Evolutionary conservation across 1,140 invertebrate species (phyloP), one percentile per base, ranked within the genome.

Genomic region (Sycobia sp.): DNA sequence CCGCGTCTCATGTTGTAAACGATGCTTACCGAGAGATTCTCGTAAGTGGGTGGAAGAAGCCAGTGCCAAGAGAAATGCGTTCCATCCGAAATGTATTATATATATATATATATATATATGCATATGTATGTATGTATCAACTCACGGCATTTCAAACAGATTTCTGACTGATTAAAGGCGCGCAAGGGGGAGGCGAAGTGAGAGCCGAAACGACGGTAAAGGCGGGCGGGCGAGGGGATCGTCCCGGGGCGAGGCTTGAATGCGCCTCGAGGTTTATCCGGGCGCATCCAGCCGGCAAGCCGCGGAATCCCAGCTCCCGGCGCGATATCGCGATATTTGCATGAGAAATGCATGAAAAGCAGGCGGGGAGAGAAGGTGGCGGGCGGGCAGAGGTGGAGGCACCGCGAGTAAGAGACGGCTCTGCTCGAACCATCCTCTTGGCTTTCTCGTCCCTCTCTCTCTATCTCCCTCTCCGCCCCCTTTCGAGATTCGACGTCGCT

Each of bases 401-500:
- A 69, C 68, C 65, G 67, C 62, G 61, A 59, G 32, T 25, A 49
- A 25, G 8, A 49, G 59, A 47, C 64, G 67, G 29, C n/a, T 36
- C 5, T 20, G 0, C 23, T 16, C 65, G n/a, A n/a, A n/a, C n/a
- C n/a, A n/a, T n/a, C n/a, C n/a, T n/a, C n/a, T 46, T 68, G 67
- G 71, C 62, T 66, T 46, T 66, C 66, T 10, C 25, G 14, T 18
- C 27, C 18, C 27, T 18, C 46, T 43, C 8, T 16, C 39, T 43
- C 8, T 43, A n/a, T 43, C 8, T 43, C 39, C 20, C 39, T 43
- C 39, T 43, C 39, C 20, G 16, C 20, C 39, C 20, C 39, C n/a
- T 32, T 69, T 67, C 71, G 76, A 75, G 70, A 70, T 79, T 78
- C 73, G 74, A 76, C 74, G 73, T 75, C 69, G 73, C 69, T 73